Percentiles rank a stretch among this genome's conserved stretches.
Evolutionary conservation across 2,888 invertebrate species (phyloP).

Genomic region (Abrostola tripartita): DNA sequence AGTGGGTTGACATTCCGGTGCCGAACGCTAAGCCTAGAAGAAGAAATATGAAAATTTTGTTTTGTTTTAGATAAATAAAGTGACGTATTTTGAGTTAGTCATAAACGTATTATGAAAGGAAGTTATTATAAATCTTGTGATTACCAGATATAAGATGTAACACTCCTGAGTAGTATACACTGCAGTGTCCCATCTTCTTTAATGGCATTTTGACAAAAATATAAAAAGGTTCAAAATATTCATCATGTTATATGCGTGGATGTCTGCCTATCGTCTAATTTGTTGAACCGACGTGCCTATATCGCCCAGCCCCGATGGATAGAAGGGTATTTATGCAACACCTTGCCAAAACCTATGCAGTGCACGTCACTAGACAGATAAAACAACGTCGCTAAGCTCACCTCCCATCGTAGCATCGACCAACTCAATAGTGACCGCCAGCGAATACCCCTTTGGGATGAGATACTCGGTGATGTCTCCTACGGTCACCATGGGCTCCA

Average conservation of each 20-base stretch:
- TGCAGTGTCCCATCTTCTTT: too few relatives aligned
- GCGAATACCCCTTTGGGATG: constrained; percentile 90
- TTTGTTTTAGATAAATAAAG: neutral
- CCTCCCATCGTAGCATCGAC: constrained; percentile 91
- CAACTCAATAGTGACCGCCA: constrained; percentile 91
- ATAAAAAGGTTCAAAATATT: too few relatives aligned
- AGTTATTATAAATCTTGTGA: too few relatives aligned
- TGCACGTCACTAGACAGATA: neutral
- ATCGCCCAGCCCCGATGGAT: too few relatives aligned
- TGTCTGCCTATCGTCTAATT: too few relatives aligned
- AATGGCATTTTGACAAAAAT: too few relatives aligned
- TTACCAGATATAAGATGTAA: too few relatives aligned
- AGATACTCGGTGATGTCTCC: constrained; percentile 90
- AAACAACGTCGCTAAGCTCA: constrained; percentile 39
- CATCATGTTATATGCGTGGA: too few relatives aligned
- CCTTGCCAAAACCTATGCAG: neutral
- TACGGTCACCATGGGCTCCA: constrained; percentile 91
- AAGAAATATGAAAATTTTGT: neutral
- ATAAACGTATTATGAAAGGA: neutral
- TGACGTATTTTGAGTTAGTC: neutral
- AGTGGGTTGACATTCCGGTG: constrained; percentile 92
- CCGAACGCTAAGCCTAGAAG: constrained; percentile 89
- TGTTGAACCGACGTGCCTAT: too few relatives aligned
- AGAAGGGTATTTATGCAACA: too few relatives aligned
- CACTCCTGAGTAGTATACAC: too few relatives aligned